Percentiles rank a stretch among this genome's conserved stretches.
Evolutionary conservation across 1,140 invertebrate genomes (phyloP).

Genomic region (Probaryconus sp.): DNA sequence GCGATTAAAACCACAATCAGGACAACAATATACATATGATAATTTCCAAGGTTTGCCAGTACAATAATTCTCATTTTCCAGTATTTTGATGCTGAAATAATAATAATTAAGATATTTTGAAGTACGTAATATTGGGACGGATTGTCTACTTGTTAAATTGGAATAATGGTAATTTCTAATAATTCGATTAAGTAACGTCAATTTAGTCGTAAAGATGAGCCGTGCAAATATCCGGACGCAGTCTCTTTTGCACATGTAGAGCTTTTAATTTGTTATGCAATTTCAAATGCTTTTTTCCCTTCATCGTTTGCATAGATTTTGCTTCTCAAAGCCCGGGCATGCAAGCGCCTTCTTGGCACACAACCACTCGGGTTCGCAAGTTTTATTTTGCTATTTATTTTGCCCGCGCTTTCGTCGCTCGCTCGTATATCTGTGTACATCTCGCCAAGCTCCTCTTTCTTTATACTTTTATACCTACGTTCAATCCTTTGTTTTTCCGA

Average conservation of each 20-base stretch:
- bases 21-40: too few species aligned
- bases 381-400: conserved; percentile 59
- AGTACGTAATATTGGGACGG: too few species aligned
- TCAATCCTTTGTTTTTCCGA: conserved; percentile 41
- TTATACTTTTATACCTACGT: conserved; percentile 41
- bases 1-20: too few species aligned
- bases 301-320: conserved; percentile 55
- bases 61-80: too few species aligned
- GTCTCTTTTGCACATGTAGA: conserved; percentile 37
- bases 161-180: too few species aligned
- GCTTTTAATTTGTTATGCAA: conserved; percentile 29
- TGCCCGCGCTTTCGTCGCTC: conserved; percentile 38
- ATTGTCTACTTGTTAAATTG: too few species aligned
- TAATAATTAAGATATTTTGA: too few species aligned
- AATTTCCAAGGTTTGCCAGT: too few species aligned
- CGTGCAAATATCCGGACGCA: conserved; percentile 5
- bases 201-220: background rate
- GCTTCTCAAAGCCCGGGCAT: conserved; percentile 37
- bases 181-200: too few species aligned
- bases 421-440: conserved; percentile 31
- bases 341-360: conserved; percentile 38
- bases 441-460: conserved; percentile 27
- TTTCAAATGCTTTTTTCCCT: conserved; percentile 40
- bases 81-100: too few species aligned
- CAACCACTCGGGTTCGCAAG: conserved; percentile 29